phyloP scores from a whole-genome alignment of 2,797 vertebrate genomes.

The Onychomys arenicola region DNA sequence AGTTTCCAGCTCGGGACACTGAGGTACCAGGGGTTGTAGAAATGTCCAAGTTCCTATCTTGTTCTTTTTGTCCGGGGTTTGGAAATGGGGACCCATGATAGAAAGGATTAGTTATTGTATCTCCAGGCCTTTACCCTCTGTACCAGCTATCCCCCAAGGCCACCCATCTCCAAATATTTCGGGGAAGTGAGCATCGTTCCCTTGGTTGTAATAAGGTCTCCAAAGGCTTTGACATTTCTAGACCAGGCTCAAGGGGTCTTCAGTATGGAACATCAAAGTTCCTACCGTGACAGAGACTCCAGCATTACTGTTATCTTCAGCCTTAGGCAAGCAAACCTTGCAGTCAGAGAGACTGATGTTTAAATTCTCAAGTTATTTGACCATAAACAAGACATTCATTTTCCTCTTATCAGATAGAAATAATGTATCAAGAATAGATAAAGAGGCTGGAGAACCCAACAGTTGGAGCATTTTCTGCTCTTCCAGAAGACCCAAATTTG shows the following conservation, averaged over 20 bases:
- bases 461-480: background rate
- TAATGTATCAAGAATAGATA: background rate
- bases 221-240: conserved; percentile 14
- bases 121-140: conserved; percentile 18
- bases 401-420: conserved; percentile 35
- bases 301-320: conserved; percentile 16
- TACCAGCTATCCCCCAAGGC: background rate
- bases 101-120: conserved; percentile 12
- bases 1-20: background rate
- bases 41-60: background rate
- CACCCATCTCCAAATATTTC: background rate
- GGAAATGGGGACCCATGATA: background rate
- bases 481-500: background rate
- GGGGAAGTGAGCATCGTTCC: background rate
- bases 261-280: background rate
- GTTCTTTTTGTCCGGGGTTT: background rate
- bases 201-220: background rate
- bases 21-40: background rate
- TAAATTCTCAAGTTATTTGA: background rate
- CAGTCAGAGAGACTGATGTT: conserved; percentile 6
- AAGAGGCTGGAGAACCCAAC: background rate
- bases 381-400: background rate
- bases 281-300: background rate
- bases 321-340: background rate
- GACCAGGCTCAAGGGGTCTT: background rate